phyloP scores from a whole-genome alignment of 2,797 vertebrate genomes.

The Falco biarmicus region DNA sequence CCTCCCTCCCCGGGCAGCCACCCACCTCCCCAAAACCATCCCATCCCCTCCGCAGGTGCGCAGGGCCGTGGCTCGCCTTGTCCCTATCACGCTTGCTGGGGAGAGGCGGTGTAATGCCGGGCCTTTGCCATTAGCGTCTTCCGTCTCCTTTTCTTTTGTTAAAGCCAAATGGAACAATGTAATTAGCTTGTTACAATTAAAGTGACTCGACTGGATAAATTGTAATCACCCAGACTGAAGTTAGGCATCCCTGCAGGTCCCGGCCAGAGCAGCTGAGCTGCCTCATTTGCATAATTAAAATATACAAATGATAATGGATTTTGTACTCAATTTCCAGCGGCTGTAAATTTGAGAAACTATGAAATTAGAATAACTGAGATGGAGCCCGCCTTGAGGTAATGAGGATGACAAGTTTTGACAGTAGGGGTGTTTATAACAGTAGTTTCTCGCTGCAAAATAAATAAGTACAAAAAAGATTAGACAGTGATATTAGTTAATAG shows the following conservation, averaged over 20 bases:
- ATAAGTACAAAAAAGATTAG: constrained; percentile 86
- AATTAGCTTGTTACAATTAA: constrained; percentile 99
- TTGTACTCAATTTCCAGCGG: constrained; percentile 99
- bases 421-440: constrained; percentile 83
- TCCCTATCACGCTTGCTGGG: not conserved
- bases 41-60: not conserved
- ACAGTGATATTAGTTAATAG: constrained; percentile 89
- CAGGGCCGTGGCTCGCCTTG: not conserved
- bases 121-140: constrained; percentile 81
- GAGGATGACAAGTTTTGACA: constrained; percentile 87
- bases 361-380: constrained; percentile 98
- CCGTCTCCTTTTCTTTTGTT: constrained; percentile 94
- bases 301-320: constrained; percentile 99
- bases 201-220: constrained; percentile 99
- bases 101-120: not conserved
- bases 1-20: not conserved
- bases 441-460: constrained; percentile 82
- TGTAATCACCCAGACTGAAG: constrained; percentile 99
- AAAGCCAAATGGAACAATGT: constrained; percentile 99
- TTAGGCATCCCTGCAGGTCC: constrained; percentile 97
- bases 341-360: constrained; percentile 98
- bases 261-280: constrained; percentile 97
- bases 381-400: constrained; percentile 88
- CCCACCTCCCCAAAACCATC: not conserved
- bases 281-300: constrained; percentile 99